Evolutionary conservation across 2,113 vertebrate species (phyloP).

Genomic region (Buteo buteo): DNA sequence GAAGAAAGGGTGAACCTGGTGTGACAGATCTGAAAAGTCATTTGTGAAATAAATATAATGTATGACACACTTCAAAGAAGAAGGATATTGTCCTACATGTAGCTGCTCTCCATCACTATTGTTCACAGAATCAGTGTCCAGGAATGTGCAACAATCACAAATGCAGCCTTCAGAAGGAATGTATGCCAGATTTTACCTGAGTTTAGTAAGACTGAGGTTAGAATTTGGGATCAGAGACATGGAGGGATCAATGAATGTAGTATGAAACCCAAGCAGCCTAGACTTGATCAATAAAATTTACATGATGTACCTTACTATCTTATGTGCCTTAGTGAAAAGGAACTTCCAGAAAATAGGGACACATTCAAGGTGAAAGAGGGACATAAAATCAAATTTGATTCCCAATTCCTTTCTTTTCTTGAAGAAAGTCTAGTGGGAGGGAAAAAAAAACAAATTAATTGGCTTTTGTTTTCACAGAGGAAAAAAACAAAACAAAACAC

Average conservation of each 20-base stretch:
- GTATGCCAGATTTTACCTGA: background rate
- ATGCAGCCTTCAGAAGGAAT: background rate
- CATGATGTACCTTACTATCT: background rate
- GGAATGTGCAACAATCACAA: background rate
- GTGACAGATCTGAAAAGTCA: background rate
- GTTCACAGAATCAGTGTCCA: background rate
- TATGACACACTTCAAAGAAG: background rate
- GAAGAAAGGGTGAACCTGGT: background rate
- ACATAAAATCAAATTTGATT: background rate
- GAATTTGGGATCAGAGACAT: background rate
- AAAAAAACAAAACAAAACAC: background rate
- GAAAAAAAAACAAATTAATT: background rate
- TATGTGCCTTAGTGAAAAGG: background rate
- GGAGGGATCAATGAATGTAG: background rate
- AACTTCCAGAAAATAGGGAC: background rate
- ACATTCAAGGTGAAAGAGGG: background rate
- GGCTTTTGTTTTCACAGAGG: background rate
- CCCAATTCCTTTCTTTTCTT: background rate
- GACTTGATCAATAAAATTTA: background rate
- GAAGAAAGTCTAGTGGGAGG: background rate
- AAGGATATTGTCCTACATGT: background rate
- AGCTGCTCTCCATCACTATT: background rate
- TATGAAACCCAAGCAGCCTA: background rate
- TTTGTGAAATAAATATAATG: background rate
- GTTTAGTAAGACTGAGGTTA: background rate